Evolutionary conservation across 2,113 vertebrate species (phyloP), one percentile per base, ranked within the genome.

Genomic region (Mirounga angustirostris): DNA sequence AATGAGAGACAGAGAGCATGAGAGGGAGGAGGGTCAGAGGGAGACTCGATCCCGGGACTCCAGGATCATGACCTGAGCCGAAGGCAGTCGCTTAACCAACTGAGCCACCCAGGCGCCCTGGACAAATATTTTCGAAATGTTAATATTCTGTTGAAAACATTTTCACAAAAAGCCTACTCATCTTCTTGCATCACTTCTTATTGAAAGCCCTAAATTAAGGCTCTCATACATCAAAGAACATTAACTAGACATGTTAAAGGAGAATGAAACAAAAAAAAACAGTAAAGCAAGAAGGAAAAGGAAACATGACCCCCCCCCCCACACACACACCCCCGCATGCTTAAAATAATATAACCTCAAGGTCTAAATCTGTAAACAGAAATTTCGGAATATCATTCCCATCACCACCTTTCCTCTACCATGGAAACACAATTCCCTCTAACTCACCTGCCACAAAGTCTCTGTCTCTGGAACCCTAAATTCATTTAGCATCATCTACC

Each of bases 131-230:
- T 96, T 54, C 30, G 19, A 97, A 92, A 94, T 65, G 26, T 88
- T 96, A 87, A 91, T n/a, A 52, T 59, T 89, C 26, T 63, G 36
- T 26, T 79, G n/a, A 96, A 92, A 73, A 81, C 28, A 80, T 83
- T 88, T 92, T 84, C 88, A 97, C 61, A 94, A 90, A 97, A 97
- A 80, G 50, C 18, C 76, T 79, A 94, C 67, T 79, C 40, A 93
- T 61, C 74, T 93, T 93, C 54, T 86, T 67, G 61, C 28, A 61
- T 69, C 56, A 88, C 22, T 95, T 95, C 89, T 92, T 84, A 84
- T 52, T 82, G 56, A 97, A 95, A 92, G 13, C 33, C 74, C 69
- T 89, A 96, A 95, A 89, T 95, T 73, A 98, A 93, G 56, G 52
- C 28, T 93, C 24, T 81, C 50, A 89, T 18, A 59, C 18, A 92